Evolutionary conservation across 2,888 invertebrate genomes (phyloP), one percentile per base, ranked within the genome.

Genomic region (Crepidodera aurea): DNA sequence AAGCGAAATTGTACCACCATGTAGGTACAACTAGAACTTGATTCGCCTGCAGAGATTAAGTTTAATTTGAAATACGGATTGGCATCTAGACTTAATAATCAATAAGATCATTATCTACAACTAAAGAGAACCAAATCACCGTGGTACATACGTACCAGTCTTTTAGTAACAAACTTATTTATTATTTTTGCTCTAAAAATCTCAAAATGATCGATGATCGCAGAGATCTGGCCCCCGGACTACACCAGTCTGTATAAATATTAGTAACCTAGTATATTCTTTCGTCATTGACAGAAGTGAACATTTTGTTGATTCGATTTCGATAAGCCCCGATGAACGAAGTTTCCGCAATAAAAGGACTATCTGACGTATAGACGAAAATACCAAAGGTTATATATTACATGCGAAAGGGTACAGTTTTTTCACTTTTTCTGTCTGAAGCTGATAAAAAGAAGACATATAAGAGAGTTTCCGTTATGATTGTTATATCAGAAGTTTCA

Each of bases 271-370:
- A 37, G 13, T 22, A 22, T 25, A 44, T n/a, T 16, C 22, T 44
- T 44, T 25, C 44, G n/a, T 19, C 22, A 44, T 22, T 25, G 12
- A 44, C 44, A 44, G 19, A 42, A 16, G 16, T 15, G 32, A 37
- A 37, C 13, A 37, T 37, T 37, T 19, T 42, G 19, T 44, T 44
- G 44, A 44, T 44, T 44, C 44, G 22, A 44, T 44, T 44, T 44
- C 12, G 44, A 44, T 44, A 44, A 44, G 25, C 19, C 12, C 25
- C 22, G 22, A 44, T 22, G 44, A 22, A 42, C 42, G 18, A 18
- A 18, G 13, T 42, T 42, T 42, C 42, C 18, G 44, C 44, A 19
- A 22, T 44, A 44, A 44, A 44, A 25, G 4, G 22, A 44, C 22
- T 44, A n/a, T 44, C 22, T 12, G 44, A 25, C 12, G 12, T 19